These are phyloP conservation scores for Rhabdomys dilectus DNA, from an alignment of 2,113 vertebrate genomes.

Conservation along the genomic window DNA sequence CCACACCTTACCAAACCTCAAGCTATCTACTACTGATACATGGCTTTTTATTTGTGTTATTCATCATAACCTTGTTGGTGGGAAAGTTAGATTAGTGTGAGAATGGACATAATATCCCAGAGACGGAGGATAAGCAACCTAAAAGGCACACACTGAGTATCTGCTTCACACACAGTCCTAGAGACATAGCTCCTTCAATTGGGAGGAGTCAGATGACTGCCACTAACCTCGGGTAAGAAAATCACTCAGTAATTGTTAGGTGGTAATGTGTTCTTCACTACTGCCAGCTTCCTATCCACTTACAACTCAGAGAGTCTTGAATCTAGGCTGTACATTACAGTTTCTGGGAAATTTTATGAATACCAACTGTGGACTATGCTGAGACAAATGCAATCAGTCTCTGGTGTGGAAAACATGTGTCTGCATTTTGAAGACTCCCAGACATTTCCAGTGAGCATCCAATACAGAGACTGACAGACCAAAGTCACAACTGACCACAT, in stretches of 20 bases:
- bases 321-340: not conserved
- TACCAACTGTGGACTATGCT: not conserved
- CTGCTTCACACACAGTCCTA: not conserved
- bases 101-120: not conserved
- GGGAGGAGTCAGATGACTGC: not conserved
- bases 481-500: not conserved
- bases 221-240: not conserved
- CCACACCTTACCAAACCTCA: not conserved
- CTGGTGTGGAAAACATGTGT: not conserved
- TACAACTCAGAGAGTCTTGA: not conserved
- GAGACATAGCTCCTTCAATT: not conserved
- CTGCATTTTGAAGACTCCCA: not conserved
- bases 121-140: not conserved
- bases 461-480: not conserved
- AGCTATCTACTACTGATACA: not conserved
- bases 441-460: not conserved
- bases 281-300: not conserved
- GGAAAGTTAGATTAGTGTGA: not conserved
- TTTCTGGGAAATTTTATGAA: not conserved
- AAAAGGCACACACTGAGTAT: not conserved
- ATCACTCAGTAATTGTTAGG: not conserved
- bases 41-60: not conserved
- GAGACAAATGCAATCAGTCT: not conserved
- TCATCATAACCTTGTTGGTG: not conserved
- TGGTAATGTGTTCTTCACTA: not conserved